Conservation (phyloP, 2,113 vertebrate genomes). For the Larimichthys polyactis region DNA sequence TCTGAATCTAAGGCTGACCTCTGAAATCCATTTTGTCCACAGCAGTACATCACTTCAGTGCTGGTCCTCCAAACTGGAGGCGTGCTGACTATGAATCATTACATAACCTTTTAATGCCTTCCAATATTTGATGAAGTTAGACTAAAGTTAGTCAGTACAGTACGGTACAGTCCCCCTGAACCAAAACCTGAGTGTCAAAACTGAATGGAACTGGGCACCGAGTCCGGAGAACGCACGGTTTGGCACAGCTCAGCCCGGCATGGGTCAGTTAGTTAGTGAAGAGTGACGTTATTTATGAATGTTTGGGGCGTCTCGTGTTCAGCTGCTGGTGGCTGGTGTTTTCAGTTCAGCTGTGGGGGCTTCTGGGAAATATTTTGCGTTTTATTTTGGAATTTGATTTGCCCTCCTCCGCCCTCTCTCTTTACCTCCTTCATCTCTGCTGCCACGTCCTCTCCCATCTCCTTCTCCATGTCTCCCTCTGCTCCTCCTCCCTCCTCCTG, state of each 20-base stretch:
- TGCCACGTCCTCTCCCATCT: not conserved
- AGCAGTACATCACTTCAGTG: too few relatives aligned
- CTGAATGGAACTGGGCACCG: conserved; percentile 44
- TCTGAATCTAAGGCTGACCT: too few relatives aligned
- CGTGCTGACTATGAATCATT: too few relatives aligned
- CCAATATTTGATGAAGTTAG: too few relatives aligned
- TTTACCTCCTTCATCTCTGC: not conserved
- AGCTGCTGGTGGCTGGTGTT: conserved; percentile 1
- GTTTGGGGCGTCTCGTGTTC: not conserved
- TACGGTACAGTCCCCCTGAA: too few relatives aligned
- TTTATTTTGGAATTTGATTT: conserved; percentile 33
- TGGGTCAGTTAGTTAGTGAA: not conserved
- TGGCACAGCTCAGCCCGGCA: not conserved
- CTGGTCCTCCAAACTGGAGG: too few relatives aligned
- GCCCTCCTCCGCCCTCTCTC: not conserved
- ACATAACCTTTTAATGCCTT: too few relatives aligned
- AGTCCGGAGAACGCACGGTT: not conserved
- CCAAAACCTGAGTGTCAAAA: not conserved
- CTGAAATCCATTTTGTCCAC: too few relatives aligned
- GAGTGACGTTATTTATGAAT: not conserved
- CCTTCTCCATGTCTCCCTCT: not conserved
- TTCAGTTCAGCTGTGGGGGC: not conserved
- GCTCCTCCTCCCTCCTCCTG: not conserved
- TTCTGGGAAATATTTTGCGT: not conserved
- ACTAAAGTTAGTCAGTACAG: too few relatives aligned